A percentile compares a stretch with the other conserved stretches of the same genome.
These are phyloP conservation scores for Channa argus DNA, from an alignment of 2,113 vertebrate species.

Conservation along the genomic window DNA sequence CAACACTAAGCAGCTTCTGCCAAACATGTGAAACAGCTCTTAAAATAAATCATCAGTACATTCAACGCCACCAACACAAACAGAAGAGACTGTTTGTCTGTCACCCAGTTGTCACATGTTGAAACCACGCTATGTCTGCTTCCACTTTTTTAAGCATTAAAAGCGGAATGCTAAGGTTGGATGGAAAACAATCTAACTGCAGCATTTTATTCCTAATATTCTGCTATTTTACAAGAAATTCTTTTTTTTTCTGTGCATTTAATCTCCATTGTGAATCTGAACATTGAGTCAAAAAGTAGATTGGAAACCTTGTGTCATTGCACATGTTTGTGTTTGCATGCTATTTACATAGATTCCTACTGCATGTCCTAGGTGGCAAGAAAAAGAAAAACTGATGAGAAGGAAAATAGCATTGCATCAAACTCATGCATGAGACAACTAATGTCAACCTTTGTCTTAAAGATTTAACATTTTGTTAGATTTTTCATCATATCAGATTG, in stretches of 20 bases:
- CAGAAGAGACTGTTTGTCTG: conserved; percentile 41
- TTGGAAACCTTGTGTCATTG: background rate
- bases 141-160: conserved; percentile 50
- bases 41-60: conserved; percentile 21
- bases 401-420: background rate
- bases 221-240: background rate
- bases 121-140: conserved; percentile 26
- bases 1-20: background rate
- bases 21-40: conserved; percentile 15
- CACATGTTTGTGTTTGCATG: conserved; percentile 45
- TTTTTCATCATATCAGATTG: background rate
- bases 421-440: background rate
- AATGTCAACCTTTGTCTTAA: too few relatives aligned
- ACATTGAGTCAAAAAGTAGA: background rate
- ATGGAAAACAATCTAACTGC: background rate
- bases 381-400: background rate
- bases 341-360: conserved; percentile 38
- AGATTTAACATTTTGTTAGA: too few relatives aligned
- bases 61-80: conserved; percentile 23
- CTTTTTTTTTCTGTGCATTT: background rate
- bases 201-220: background rate
- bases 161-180: too few relatives aligned
- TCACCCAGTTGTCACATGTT: conserved; percentile 25
- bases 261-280: background rate
- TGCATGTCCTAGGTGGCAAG: background rate